Evolutionary conservation across 1,140 invertebrate genomes (phyloP).

Genomic region (Goniozus legneri): DNA sequence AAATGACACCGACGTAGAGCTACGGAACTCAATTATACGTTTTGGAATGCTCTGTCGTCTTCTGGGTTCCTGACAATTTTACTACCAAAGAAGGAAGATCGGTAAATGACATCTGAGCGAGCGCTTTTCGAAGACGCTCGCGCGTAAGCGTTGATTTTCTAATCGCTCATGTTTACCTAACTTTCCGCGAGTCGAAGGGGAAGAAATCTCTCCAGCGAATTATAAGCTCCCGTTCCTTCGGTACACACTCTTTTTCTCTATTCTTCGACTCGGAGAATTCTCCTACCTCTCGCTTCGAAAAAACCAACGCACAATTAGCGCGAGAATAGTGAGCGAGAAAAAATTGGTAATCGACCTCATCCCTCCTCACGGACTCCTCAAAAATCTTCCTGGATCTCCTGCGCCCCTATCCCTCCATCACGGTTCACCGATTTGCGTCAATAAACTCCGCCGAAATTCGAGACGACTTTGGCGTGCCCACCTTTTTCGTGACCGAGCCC

Average conservation of each 20-base stretch:
- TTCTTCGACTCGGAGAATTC: not conserved
- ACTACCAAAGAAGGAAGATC: slow-evolving; percentile 14
- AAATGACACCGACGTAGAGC: no score
- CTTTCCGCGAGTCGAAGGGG: no score
- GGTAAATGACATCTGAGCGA: slow-evolving; percentile 8
- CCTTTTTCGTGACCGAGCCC: not conserved
- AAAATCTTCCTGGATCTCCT: slow-evolving; percentile 17
- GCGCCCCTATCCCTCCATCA: slow-evolving; percentile 22
- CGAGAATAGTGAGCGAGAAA: not conserved
- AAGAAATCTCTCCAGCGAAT: no score
- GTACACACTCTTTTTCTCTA: not conserved
- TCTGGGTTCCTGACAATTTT: slow-evolving; percentile 23
- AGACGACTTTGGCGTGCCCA: not conserved
- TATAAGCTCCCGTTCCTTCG: no score
- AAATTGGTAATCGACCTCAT: no score
- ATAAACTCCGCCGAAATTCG: not conserved
- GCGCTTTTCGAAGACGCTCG: no score
- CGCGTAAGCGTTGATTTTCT: no score
- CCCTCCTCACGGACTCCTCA: slow-evolving; percentile 18
- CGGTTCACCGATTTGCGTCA: slow-evolving; percentile 25
- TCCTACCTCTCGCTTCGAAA: no score
- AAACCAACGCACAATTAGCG: no score
- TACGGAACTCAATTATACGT: no score
- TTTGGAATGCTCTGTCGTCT: slow-evolving; percentile 8
- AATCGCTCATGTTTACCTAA: no score